Percentiles rank a stretch among this genome's conserved stretches.
phyloP scores from a whole-genome alignment of 1,140 invertebrate genomes.

The Pomacea maculata region DNA sequence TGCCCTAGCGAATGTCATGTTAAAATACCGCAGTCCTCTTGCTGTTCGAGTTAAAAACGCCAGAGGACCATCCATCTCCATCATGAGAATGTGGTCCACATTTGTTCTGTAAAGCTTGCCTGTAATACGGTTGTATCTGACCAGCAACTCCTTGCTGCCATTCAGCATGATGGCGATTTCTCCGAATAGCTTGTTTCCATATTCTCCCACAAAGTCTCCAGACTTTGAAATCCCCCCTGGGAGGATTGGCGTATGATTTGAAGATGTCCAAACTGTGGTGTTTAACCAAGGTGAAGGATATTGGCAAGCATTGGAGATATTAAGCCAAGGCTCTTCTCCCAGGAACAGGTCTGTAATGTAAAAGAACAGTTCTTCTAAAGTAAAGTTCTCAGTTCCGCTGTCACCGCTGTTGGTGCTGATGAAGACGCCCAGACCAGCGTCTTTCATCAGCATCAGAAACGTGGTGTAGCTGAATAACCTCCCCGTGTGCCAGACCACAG shows the following conservation, averaged over 20 bases:
- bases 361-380: neutral
- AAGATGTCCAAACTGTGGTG: neutral
- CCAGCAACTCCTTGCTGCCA: neutral
- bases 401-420: too few species aligned
- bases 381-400: too few species aligned
- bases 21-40: neutral
- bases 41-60: neutral
- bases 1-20: neutral
- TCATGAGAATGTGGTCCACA: neutral
- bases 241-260: neutral
- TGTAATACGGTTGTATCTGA: neutral
- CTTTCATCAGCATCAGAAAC: too few species aligned
- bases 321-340: conserved; percentile 36
- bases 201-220: neutral
- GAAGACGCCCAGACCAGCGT: too few species aligned
- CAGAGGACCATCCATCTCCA: neutral
- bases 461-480: too few species aligned
- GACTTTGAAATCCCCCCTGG: neutral
- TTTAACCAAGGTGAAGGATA: conserved; percentile 32
- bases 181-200: conserved; percentile 11
- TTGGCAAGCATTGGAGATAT: conserved; percentile 25
- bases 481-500: too few species aligned
- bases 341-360: conserved; percentile 30
- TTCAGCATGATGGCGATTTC: neutral
- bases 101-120: neutral